These are phyloP conservation scores for Lycodopsis pacificus DNA, from an alignment of 2,797 vertebrate species.

Conservation along the genomic window DNA sequence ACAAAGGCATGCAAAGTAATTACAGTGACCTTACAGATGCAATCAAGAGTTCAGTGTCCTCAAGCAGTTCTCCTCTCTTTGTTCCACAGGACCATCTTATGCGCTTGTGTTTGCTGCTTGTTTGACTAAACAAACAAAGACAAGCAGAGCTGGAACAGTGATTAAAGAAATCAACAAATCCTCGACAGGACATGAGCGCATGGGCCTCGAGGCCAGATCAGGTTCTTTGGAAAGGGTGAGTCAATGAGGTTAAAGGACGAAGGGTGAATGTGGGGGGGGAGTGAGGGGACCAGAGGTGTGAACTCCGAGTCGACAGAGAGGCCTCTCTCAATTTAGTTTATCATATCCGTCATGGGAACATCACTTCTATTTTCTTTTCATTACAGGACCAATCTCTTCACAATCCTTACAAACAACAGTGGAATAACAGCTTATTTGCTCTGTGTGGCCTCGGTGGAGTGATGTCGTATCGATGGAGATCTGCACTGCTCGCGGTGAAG, in stretches of 20 bases:
- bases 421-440: slow-evolving; percentile 85
- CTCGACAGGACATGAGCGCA: slow-evolving; percentile 84
- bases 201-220: slow-evolving; percentile 81
- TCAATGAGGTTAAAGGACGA: slow-evolving; percentile 74
- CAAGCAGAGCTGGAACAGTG: slow-evolving; percentile 79
- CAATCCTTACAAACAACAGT: slow-evolving; percentile 83
- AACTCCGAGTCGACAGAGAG: slow-evolving; percentile 73
- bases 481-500: slow-evolving; percentile 40
- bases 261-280: slow-evolving; percentile 46
- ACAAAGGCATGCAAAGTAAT: slow-evolving; percentile 70
- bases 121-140: slow-evolving; percentile 84
- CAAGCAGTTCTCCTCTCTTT: slow-evolving; percentile 70
- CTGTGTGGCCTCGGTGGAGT: slow-evolving; percentile 75
- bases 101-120: slow-evolving; percentile 77
- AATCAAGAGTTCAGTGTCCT: slow-evolving; percentile 77
- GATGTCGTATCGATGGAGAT: slow-evolving; percentile 49
- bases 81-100: slow-evolving; percentile 71
- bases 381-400: slow-evolving; percentile 81
- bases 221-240: slow-evolving; percentile 84
- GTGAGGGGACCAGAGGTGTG: slow-evolving; percentile 79
- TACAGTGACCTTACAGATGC: slow-evolving; percentile 73
- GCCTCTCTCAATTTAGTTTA: slow-evolving; percentile 76
- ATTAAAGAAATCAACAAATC: slow-evolving; percentile 88
- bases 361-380: slow-evolving; percentile 88
- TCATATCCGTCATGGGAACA: slow-evolving; percentile 86